phyloP scores from a whole-genome alignment of 2,113 vertebrate genomes.

The Nyctereutes procyonoides region DNA sequence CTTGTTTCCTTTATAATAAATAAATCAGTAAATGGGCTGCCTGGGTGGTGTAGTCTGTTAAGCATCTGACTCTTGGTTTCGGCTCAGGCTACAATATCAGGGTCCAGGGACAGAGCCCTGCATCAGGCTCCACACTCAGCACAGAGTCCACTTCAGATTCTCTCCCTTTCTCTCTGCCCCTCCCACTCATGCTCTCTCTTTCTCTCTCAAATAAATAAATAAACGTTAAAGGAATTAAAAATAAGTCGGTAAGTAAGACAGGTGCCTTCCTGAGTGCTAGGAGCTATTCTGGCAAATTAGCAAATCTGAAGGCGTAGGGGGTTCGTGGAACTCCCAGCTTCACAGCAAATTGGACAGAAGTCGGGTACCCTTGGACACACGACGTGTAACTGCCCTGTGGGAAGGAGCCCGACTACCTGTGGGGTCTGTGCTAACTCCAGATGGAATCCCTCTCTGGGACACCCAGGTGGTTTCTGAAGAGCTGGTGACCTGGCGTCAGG shows the following conservation, averaged over 20 bases:
- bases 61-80: neutral
- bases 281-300: neutral
- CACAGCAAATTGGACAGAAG: too few relatives aligned
- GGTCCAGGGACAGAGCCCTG: neutral
- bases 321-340: accelerated
- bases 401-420: neutral
- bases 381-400: too few relatives aligned
- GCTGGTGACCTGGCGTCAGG: too few relatives aligned
- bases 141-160: neutral
- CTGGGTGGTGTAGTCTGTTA: neutral
- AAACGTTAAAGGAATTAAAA: neutral
- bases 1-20: neutral
- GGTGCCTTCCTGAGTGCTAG: too few relatives aligned
- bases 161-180: too few relatives aligned
- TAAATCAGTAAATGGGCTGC: neutral
- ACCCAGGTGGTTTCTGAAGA: neutral
- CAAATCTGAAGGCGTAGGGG: too few relatives aligned
- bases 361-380: accelerated
- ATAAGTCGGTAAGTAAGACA: neutral
- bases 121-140: neutral
- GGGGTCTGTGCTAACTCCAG: neutral
- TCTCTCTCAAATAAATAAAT: neutral
- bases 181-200: too few relatives aligned
- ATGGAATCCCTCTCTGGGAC: neutral
- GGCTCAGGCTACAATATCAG: neutral